Evolutionary conservation across 2,113 vertebrate species (phyloP), one percentile per base, ranked within the genome.

Genomic region (Raja brachyura): DNA sequence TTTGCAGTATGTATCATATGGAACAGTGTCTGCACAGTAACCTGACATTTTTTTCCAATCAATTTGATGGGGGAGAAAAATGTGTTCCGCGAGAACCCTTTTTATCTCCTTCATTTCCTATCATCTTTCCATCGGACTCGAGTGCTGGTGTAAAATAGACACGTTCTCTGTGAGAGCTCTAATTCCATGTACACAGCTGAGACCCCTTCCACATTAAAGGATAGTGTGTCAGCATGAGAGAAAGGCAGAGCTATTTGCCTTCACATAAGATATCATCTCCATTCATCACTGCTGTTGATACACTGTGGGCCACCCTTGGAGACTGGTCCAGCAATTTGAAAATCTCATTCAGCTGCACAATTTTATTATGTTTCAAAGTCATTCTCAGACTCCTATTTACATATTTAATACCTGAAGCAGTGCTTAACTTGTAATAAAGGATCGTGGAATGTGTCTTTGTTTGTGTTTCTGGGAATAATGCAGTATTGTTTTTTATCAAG

Each of bases 131-230:
- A 20, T 81, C 18, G 48, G 39, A 54, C 20, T 5, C 39, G 39
- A 54, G 48, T 10, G 48, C 48, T 83, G 79, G 20, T 48, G 48
- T 25, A 83, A 83, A 39, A 83, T 25, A 25, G 79, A 22, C 22
- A 25, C 22, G 3, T 56, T 83, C 79, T 59, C 79, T 13, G 22
- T 10, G 54, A 6, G 18, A 59, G 79, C 20, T 83, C 7, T 83
- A 83, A 83, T 83, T 83, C 48, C 54, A 48, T 83, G 48, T 4
- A 54, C 56, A 83, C 79, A 85, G 81, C 81, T 85, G 81, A 85
- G 9, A 10, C 81, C 81, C 8, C 13, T 59, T 25, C 10, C 54
- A 59, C 78, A 48, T 48, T 48, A 20, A 81, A 25, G 54, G 54
- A 59, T 13, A 22, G 25, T 13, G 56, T 85, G 81, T 85, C 81